phyloP scores from a whole-genome alignment of 2,888 invertebrate genomes.

The Spodoptera picta region DNA sequence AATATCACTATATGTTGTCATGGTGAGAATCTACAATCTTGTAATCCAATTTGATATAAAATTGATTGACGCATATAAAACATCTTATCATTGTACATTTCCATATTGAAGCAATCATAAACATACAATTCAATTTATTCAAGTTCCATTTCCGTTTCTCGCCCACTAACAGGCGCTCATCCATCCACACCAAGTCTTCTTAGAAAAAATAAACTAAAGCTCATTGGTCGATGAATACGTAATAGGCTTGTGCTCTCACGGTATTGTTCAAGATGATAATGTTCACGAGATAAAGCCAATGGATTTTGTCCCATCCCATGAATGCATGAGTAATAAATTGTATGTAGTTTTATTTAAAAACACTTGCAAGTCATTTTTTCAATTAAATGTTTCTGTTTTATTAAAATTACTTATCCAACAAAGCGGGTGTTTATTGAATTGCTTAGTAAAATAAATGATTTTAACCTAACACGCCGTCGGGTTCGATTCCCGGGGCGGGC shows the following conservation, averaged over 20 bases:
- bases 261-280: slow-evolving; percentile 61
- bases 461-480: no score
- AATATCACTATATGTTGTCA: no score
- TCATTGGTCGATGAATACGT: slow-evolving; percentile 76
- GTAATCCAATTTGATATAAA: slow-evolving; percentile 4
- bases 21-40: slow-evolving; percentile 8
- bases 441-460: no score
- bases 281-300: slow-evolving; percentile 51
- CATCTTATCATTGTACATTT: slow-evolving; percentile 68
- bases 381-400: not conserved
- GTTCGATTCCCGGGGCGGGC: no score
- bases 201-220: slow-evolving; percentile 76
- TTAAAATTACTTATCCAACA: not conserved
- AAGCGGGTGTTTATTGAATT: no score
- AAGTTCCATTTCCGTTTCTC: slow-evolving; percentile 76
- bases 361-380: not conserved
- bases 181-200: slow-evolving; percentile 68
- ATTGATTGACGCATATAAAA: slow-evolving; percentile 59
- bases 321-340: slow-evolving; percentile 40
- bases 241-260: slow-evolving; percentile 67
- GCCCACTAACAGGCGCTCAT: slow-evolving; percentile 74
- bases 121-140: slow-evolving; percentile 82
- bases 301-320: slow-evolving; percentile 44
- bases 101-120: slow-evolving; percentile 76
- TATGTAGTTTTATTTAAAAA: slow-evolving; percentile 12